Conservation (phyloP, 2,797 vertebrate genomes). For the Pelobates cultripes region DNA sequence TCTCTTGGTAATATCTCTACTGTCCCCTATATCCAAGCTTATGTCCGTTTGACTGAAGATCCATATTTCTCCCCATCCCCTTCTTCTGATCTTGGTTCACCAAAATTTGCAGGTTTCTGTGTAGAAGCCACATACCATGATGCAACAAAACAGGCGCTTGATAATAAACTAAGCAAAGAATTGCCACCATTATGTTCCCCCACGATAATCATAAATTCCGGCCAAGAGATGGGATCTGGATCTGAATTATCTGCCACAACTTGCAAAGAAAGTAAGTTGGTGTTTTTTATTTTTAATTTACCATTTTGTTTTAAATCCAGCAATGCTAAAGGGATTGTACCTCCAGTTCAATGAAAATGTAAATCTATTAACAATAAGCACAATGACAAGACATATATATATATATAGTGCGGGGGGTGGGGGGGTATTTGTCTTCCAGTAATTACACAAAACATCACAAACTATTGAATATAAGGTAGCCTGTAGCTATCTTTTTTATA, state of each 20-base stretch:
- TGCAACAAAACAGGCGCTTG: not conserved
- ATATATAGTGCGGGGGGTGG: too few species aligned
- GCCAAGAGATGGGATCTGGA: not conserved
- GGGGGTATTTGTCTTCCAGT: too few species aligned
- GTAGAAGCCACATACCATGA: conserved; percentile 23
- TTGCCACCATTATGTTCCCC: not conserved
- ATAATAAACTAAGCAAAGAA: not conserved
- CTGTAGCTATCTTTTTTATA: too few species aligned
- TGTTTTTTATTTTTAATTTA: not conserved
- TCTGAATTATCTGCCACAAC: not conserved
- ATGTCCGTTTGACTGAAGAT: conserved; percentile 66
- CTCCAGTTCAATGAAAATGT: too few species aligned
- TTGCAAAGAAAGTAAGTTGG: conserved; percentile 14
- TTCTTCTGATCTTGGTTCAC: conserved; percentile 52
- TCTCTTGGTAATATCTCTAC: not conserved
- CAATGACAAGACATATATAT: too few species aligned
- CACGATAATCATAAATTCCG: not conserved
- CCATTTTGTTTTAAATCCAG: too few species aligned
- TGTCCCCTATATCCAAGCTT: conserved; percentile 1
- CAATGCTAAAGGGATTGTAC: too few species aligned
- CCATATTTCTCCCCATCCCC: conserved; percentile 69
- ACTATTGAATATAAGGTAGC: too few species aligned
- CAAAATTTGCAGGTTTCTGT: conserved; percentile 45
- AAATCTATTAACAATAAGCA: too few species aligned
- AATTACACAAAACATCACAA: too few species aligned